A percentile compares a stretch with the other conserved stretches of the same genome.
These are phyloP conservation scores for Caenorhabditis zanzibari DNA, from an alignment of 2,888 invertebrate species.

Conservation along the genomic window DNA sequence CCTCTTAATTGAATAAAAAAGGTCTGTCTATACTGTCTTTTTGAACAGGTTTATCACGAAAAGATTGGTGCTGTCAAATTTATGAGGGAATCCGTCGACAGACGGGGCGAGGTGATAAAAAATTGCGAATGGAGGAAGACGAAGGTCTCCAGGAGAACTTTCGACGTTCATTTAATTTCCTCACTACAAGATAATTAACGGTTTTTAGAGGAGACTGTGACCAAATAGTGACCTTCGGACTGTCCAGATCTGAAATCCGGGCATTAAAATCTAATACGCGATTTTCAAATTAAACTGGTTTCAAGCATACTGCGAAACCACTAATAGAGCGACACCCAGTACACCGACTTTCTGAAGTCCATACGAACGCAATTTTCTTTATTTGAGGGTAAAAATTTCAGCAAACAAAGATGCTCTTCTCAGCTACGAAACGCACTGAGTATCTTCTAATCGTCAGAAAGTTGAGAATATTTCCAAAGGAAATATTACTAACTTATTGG, in stretches of 20 bases:
- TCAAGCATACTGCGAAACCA: neutral
- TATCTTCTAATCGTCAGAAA: too few relatives aligned
- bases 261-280: neutral
- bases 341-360: too few relatives aligned
- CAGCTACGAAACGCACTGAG: too few relatives aligned
- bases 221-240: neutral
- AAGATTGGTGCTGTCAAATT: conserved; percentile 50
- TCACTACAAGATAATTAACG: conserved; percentile 11
- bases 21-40: conserved; percentile 49
- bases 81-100: conserved; percentile 55
- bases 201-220: neutral
- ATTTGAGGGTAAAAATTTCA: too few relatives aligned
- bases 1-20: conserved; percentile 22
- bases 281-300: neutral
- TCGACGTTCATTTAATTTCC: conserved; percentile 33
- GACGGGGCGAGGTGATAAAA: conserved; percentile 40
- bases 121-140: neutral
- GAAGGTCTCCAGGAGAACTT: conserved; percentile 26
- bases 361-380: too few relatives aligned
- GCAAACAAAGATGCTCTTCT: too few relatives aligned
- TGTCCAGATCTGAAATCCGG: neutral
- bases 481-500: too few relatives aligned
- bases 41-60: conserved; percentile 58
- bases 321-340: too few relatives aligned
- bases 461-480: too few relatives aligned